Base-by-base conservation (phyloP, 64 coral and sea anemone species). In the Pocillopora verrucosa region DNA sequence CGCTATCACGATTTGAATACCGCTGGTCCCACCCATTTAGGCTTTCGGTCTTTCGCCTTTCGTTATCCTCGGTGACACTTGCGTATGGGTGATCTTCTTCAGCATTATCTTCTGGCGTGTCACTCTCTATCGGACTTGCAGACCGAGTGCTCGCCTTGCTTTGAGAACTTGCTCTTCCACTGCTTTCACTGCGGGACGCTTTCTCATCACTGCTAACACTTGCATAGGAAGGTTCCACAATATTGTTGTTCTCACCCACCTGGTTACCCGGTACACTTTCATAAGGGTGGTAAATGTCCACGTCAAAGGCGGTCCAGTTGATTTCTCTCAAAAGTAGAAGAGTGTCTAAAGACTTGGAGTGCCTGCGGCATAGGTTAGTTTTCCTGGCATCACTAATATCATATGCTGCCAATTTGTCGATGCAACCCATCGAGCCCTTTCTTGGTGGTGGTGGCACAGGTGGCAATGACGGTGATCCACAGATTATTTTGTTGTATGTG, bases 301-400 rank as follows among this genome's bases (percentile, higher is more conserved):
- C 75, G 80, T 87, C 80, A 30, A 88, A 77, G 16, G 92, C 73
- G 34, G 87, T 93, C 61, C 83, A 90, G 61, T 93, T 89, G 1
- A 93, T 41, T 13, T 94, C 92, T 20, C 77, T 90, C 30, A 97
- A 65, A 16, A 97, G 78, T 16, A 94, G 36, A n/a, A 97, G 83
- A 17, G 95, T 97, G 70, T 97, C 95, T 45, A 97, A 84, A 64
- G 95, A 97, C 59, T 97, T 97, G 2, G 95, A 97, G 58, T 93
- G 88, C 69, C 95, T 88, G 63, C 93, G 95, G 58, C 74, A 93
- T 17, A 96, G 74, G 13, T 61, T 75, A 12, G 88, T 80, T 72
- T 90, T 93, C 26, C 77, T 83, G 5, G 57, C 20, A 58, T 85
- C 63, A 14, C 64, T 24, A 63, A 65, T 3, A 72, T 72, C 64